Evolutionary conservation across 2,797 vertebrate genomes (phyloP).

Genomic region (Gymnothorax javanicus): DNA sequence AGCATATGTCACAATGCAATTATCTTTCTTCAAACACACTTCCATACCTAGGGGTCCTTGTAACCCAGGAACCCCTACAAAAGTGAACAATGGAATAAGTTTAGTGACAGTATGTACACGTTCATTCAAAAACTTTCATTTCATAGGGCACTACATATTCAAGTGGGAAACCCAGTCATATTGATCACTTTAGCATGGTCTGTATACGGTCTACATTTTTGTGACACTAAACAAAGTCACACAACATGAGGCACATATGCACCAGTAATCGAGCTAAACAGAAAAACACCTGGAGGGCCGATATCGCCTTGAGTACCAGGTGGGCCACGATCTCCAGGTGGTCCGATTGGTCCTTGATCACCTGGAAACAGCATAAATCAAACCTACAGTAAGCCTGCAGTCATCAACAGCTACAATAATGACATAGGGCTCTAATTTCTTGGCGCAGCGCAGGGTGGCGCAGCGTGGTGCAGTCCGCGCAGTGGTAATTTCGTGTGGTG

Average conservation of each 20-base stretch:
- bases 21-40: neutral
- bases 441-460: no score
- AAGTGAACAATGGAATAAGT: neutral
- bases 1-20: neutral
- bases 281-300: slow-evolving; percentile 85
- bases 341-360: neutral
- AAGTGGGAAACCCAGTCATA: neutral
- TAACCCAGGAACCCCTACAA: slow-evolving; percentile 81
- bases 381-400: neutral
- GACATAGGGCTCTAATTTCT: no score
- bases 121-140: neutral
- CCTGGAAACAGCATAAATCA: neutral
- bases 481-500: no score
- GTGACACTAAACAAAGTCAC: neutral
- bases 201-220: neutral
- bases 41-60: slow-evolving; percentile 89
- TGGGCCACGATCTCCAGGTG: slow-evolving; percentile 74
- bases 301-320: slow-evolving; percentile 82
- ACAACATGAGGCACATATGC: neutral
- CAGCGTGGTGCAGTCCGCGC: no score
- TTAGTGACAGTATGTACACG: neutral
- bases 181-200: neutral
- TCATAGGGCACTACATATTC: neutral
- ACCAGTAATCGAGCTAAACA: slow-evolving; percentile 63
- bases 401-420: no score